A percentile compares a stretch with the other conserved stretches of the same genome.
These are phyloP conservation scores for Cheilosia variabilis DNA, from an alignment of 2,888 invertebrate species.

Conservation along the genomic window DNA sequence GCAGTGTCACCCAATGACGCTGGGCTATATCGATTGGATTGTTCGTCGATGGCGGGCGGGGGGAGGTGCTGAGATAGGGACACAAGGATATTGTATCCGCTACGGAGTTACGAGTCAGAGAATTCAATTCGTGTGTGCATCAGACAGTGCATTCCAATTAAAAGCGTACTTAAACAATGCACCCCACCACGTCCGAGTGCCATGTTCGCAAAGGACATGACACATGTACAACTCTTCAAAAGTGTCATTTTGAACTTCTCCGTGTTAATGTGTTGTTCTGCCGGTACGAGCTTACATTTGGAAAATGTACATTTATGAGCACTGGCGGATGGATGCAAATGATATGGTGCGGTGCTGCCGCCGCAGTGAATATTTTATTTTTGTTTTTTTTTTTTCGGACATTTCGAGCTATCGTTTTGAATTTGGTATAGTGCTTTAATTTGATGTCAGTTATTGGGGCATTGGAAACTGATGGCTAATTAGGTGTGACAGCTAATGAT, in stretches of 20 bases:
- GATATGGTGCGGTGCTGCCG: too few relatives aligned
- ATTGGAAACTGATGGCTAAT: too few relatives aligned
- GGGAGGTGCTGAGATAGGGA: not conserved
- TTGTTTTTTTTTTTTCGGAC: too few relatives aligned
- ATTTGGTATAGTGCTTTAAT: too few relatives aligned
- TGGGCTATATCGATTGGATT: conserved; percentile 63
- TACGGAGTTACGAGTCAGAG: not conserved
- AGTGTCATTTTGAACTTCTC: conserved; percentile 72
- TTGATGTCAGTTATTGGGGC: too few relatives aligned
- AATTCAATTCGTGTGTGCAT: conserved; percentile 70
- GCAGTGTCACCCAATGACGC: conserved; percentile 51
- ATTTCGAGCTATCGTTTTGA: too few relatives aligned
- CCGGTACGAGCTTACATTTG: not conserved
- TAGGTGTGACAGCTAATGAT: too few relatives aligned
- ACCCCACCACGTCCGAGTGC: conserved; percentile 53
- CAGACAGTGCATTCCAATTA: conserved; percentile 75
- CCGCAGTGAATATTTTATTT: too few relatives aligned
- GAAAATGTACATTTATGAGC: too few relatives aligned
- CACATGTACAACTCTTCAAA: conserved; percentile 73
- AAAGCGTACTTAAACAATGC: conserved; percentile 71
- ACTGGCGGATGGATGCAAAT: too few relatives aligned
- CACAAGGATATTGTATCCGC: conserved; percentile 68
- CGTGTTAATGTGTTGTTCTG: conserved; percentile 57
- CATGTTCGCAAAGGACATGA: conserved; percentile 55
- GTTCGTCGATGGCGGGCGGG: conserved; percentile 34